Conservation (phyloP, 2,113 vertebrate genomes). For the Vulpes ferrilata region DNA sequence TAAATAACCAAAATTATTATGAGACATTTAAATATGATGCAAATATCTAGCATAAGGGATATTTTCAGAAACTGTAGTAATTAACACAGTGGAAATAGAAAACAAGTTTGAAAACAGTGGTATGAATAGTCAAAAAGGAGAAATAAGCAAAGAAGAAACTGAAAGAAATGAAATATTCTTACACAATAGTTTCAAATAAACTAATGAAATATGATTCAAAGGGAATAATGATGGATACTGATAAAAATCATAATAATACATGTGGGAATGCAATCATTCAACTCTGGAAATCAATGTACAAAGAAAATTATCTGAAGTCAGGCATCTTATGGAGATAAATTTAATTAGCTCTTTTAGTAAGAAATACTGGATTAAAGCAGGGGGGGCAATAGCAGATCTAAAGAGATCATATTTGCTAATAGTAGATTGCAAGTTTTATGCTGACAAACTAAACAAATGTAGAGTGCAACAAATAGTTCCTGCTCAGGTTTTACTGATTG, state of each 20-base stretch:
- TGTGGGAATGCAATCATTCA: background rate
- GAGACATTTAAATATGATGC: background rate
- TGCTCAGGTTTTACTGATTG: background rate
- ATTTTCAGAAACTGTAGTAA: slow-evolving; percentile 8
- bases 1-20: slow-evolving; percentile 4
- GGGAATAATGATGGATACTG: background rate
- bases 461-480: background rate
- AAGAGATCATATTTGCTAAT: background rate
- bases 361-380: background rate
- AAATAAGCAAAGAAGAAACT: slow-evolving; percentile 59
- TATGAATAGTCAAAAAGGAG: slow-evolving; percentile 42
- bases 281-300: background rate
- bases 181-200: background rate
- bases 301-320: slow-evolving; percentile 21
- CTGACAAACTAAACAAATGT: background rate
- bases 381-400: background rate
- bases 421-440: background rate
- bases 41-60: background rate
- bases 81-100: slow-evolving; percentile 23
- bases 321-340: background rate
- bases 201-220: slow-evolving; percentile 31
- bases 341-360: slow-evolving; percentile 7
- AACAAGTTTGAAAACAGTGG: slow-evolving; percentile 23
- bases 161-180: slow-evolving; percentile 56
- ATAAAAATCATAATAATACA: background rate